These are phyloP conservation scores for Ibidorhyncha struthersii DNA, from an alignment of 2,113 vertebrate genomes.

Conservation along the genomic window DNA sequence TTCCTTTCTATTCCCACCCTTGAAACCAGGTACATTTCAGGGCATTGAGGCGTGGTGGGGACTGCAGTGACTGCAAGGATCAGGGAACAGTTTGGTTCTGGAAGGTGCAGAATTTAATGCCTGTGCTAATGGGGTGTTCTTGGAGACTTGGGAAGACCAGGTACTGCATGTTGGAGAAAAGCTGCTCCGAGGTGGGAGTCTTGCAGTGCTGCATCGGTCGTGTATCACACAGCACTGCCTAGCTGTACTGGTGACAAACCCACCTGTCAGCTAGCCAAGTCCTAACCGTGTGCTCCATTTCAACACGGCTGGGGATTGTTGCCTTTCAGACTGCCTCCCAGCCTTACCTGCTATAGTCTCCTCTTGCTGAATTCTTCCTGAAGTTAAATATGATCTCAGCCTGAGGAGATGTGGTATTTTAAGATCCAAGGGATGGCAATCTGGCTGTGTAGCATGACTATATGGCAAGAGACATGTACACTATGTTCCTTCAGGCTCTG, in stretches of 20 bases:
- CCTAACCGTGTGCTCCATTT: not conserved
- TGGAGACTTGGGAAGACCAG: not conserved
- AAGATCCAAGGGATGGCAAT: not conserved
- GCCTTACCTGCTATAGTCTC: not conserved
- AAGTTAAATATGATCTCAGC: not conserved
- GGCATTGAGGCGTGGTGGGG: not conserved
- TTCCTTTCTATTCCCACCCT: not conserved
- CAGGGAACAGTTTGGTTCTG: not conserved
- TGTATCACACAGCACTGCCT: not conserved
- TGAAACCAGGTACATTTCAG: not conserved
- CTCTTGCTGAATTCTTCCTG: not conserved
- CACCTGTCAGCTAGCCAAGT: not conserved
- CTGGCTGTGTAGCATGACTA: not conserved
- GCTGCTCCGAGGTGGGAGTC: not conserved
- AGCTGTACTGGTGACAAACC: not conserved
- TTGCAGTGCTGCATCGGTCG: not conserved
- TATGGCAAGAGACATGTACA: not conserved
- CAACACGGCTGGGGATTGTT: not conserved
- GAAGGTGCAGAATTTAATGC: not conserved
- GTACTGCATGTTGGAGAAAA: not conserved
- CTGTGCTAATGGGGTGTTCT: not conserved
- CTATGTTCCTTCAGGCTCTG: not conserved
- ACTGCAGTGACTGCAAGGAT: not conserved
- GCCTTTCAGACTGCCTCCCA: not conserved
- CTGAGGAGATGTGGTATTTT: constrained; percentile 3